Base-by-base conservation (phyloP, 2,797 vertebrate genomes). In the Premnoplex brunnescens region DNA sequence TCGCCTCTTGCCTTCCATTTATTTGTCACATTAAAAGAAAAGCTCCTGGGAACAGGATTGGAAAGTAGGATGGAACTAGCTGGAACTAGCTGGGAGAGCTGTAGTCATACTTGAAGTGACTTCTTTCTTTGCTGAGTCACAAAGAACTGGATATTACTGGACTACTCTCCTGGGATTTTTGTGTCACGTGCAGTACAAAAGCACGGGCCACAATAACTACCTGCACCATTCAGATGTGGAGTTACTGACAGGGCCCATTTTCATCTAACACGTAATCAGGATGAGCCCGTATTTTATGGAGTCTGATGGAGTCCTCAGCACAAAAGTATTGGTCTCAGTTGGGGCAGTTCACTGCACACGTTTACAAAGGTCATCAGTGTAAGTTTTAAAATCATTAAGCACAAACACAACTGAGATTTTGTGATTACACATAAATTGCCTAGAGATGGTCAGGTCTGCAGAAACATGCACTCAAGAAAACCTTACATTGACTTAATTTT, bases 11-110 rank as follows among this genome's bases (percentile, higher is more conserved):
- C 36, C 27, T 91, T 93, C 32, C 37, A 73, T 10, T 62, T 8
- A 30, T 75, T 87, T 92, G 60, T 88, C 81, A 96, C 39, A 89
- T 80, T 66, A 73, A 84, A 94, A 82, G 46, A 79, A 78, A 87
- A 75, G 10, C 12, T 93, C n/a, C 39, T 37, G 17, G 14, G 30
- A 94, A 20, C 13, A 66, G 18, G 5, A 69, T 44, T 11, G 3
- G 48, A 85, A 92, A 82, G 44, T n/a, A 81, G 23, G 2, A 11
- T 55, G 49, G 32, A 89, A 69, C 39, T 30, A 68, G 18, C 62
- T 56, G 49, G 32, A 90, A 69, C 36, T 28, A 68, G 19, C 62
- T 54, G 24, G 46, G 81, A 62, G 7, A 73, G 32, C 46, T 75
- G 46, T 27, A 26, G 16, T 32, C 20, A 20, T 30, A 8, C 15